Percentiles rank a stretch among this genome's conserved stretches.
These are phyloP conservation scores for Cetoscarus ocellatus DNA, from an alignment of 2,797 vertebrate species.

Conservation along the genomic window DNA sequence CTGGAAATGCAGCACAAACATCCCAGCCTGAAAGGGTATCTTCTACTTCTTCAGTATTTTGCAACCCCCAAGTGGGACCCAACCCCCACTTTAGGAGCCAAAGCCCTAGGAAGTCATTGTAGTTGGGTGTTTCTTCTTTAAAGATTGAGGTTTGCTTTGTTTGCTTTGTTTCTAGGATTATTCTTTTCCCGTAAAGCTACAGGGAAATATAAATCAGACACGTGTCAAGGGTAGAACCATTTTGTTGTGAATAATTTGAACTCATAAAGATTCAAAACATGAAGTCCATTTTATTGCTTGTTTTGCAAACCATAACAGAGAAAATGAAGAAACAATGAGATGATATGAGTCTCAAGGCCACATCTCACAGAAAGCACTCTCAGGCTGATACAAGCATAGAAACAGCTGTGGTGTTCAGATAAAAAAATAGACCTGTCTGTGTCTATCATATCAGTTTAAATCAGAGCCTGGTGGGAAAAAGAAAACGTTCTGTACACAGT, in stretches of 20 bases:
- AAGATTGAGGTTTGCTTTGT: too few species aligned
- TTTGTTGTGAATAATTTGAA: background rate
- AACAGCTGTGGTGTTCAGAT: slow-evolving; percentile 47
- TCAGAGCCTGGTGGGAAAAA: slow-evolving; percentile 14
- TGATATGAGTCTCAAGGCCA: slow-evolving; percentile 16
- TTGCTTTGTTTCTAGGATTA: too few species aligned
- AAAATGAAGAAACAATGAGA: slow-evolving; percentile 25
- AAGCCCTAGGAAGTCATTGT: too few species aligned
- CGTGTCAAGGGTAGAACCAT: background rate
- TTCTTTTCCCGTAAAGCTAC: background rate
- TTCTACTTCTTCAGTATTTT: too few species aligned
- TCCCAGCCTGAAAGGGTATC: too few species aligned
- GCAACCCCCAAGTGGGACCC: too few species aligned
- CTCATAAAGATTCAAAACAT: slow-evolving; percentile 9
- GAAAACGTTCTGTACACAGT: slow-evolving; percentile 24
- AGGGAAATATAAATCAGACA: background rate
- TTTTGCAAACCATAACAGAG: slow-evolving; percentile 15
- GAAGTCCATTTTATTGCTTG: background rate
- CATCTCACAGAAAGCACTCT: slow-evolving; percentile 24
- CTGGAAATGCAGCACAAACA: too few species aligned
- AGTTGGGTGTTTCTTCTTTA: too few species aligned
- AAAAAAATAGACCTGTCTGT: slow-evolving; percentile 47
- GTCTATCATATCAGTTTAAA: slow-evolving; percentile 55
- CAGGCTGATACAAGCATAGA: slow-evolving; percentile 18
- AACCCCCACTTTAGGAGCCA: too few species aligned